Evolutionary conservation across 1,140 invertebrate genomes (phyloP).

Genomic region (Atta cephalotes): DNA sequence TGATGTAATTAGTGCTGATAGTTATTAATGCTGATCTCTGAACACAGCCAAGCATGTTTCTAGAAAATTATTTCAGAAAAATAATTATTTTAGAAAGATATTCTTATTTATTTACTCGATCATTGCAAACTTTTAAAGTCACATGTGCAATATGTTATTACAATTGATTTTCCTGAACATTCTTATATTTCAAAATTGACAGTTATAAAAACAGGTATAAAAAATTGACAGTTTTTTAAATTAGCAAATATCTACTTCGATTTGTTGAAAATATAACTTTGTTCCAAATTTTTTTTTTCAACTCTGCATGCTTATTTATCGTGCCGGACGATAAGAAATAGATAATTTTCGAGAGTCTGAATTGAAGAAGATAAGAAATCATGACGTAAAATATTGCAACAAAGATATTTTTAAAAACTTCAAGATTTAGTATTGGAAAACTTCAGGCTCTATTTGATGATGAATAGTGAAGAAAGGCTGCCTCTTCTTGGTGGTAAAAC

Average conservation of each 20-base stretch:
- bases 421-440: background rate
- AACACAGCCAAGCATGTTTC: too few relatives aligned
- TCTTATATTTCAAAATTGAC: background rate
- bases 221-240: background rate
- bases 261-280: background rate
- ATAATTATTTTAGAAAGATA: too few relatives aligned
- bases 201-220: background rate
- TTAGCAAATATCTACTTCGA: background rate
- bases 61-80: too few relatives aligned
- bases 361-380: constrained; percentile 24
- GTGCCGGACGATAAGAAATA: background rate
- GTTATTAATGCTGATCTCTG: too few relatives aligned
- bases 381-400: too few relatives aligned
- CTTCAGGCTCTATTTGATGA: constrained; percentile 36
- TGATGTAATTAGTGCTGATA: too few relatives aligned
- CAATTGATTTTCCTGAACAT: too few relatives aligned
- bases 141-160: too few relatives aligned
- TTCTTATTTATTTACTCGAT: too few relatives aligned
- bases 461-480: constrained; percentile 70
- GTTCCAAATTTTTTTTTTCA: background rate
- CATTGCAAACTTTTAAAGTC: too few relatives aligned
- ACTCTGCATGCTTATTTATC: constrained; percentile 2
- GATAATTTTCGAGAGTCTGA: constrained; percentile 34
- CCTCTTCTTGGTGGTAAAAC: constrained; percentile 64
- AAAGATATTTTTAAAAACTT: too few relatives aligned